A percentile compares a stretch with the other conserved stretches of the same genome.
Conservation (phyloP, 2,888 invertebrate species). For the Synanthedon formicaeformis region DNA sequence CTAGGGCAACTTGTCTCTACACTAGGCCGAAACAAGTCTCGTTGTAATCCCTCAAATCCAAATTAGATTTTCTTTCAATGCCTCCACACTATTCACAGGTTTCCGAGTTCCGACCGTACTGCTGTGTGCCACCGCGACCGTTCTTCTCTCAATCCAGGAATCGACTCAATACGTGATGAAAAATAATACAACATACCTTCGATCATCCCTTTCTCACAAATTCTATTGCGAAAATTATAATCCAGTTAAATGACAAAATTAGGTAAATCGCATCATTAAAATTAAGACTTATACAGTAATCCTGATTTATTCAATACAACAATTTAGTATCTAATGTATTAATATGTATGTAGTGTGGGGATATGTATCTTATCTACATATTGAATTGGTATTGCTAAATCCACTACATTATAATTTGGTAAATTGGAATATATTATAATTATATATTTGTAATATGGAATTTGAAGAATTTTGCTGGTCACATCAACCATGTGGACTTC, state of each 20-base stretch:
- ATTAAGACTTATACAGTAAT: not conserved
- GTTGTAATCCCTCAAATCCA: slow-evolving; percentile 67
- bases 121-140: slow-evolving; percentile 9
- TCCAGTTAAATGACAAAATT: not conserved
- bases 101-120: slow-evolving; percentile 6
- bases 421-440: no score
- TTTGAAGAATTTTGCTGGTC: no score
- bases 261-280: not conserved
- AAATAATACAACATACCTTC: slow-evolving; percentile 12
- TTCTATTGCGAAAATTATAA: not conserved
- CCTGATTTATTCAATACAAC: not conserved
- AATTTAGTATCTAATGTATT: not conserved
- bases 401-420: no score
- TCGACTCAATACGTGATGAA: slow-evolving; percentile 34
- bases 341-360: not conserved
- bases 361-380: no score
- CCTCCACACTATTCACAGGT: slow-evolving; percentile 55
- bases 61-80: slow-evolving; percentile 68
- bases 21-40: slow-evolving; percentile 65
- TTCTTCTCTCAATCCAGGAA: slow-evolving; percentile 17
- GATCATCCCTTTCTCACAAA: not conserved
- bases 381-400: no score
- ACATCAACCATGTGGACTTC: no score
- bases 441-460: no score
- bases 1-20: slow-evolving; percentile 30